Base-by-base conservation (phyloP, 1,140 invertebrate genomes). In the Scaptomyza graminum region DNA sequence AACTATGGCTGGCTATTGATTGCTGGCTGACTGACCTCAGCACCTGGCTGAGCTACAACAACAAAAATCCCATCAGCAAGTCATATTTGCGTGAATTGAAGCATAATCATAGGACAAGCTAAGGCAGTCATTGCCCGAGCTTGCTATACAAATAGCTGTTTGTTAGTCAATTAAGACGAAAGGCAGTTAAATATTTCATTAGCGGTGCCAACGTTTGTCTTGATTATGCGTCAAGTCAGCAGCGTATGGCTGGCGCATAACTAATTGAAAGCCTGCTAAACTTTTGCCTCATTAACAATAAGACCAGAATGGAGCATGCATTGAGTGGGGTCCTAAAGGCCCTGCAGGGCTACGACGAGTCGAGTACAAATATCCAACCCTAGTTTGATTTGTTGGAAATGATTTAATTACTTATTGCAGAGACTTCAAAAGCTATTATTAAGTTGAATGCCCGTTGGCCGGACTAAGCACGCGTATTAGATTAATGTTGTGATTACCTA, bases 241-340 rank as follows among this genome's bases (percentile, higher is more conserved):
- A 50, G 34, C 31, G 37, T 46, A 65, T 68, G 50, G 65, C 44
- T 47, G 73, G 57, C 67, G 71, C 75, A 65, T 61, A 87, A 76
- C 82, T 87, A 87, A 87, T 87, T 87, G 82, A 87, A 87, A 87
- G 88, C 74, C 72, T 85, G 67, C 78, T 61, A 54, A 88, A 85
- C 78, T 82, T 87, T 79, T 68, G 51, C 67, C 67, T 82, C 82
- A 88, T 88, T 87, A 88, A 87, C 88, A 88, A 88, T 82, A 82
- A 78, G 78, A 34, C 34, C 69, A 87, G 59, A 49, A 5, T 37
- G 3, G 62, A 57, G 3, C 9, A 34, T 2, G 31, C 31, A 1
- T 3, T 34, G 31, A 70, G 34, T 13, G 52, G 41, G 43, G 44
- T 37, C 39, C 8, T 34, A 9, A 15, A 43, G 12, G 44, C 54